Evolutionary conservation across 2,797 vertebrate species (phyloP), one percentile per base, ranked within the genome.

Genomic region (Coracias cyanogaster): DNA sequence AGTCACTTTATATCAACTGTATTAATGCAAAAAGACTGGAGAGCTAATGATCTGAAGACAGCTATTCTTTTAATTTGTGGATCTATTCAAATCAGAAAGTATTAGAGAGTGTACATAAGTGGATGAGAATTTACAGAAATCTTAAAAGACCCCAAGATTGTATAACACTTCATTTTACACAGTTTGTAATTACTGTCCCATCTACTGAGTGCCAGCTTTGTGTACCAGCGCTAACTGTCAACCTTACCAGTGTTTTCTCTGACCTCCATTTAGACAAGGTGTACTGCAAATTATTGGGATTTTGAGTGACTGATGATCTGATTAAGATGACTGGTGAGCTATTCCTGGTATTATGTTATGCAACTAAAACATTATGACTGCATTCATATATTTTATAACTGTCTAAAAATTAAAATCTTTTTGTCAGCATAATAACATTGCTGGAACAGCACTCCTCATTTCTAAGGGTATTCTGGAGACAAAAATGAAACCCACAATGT

Each of bases 391-490:
- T 87, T 92, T 94, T 94, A 78, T 82, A 96, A 88, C 82, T 76
- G 76, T 76, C 82, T 76, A 69, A 89, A 96, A 93, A 91, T 88
- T 77, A 86, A 94, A 91, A 84, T 84, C 76, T 76, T 96, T 95
- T 89, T 92, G 89, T 92, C 76, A 86, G 92, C 49, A 61, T 90
- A 89, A 90, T 78, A 93, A 61, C 72, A 91, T 76, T 92, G 58
- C 77, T 87, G 86, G 83, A 86, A 94, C 81, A 96, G 76, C 74
- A 86, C 26, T 97, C 90, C 76, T 95, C 41, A 70, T 65, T 93
- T 97, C 94, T 95, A 97, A 98, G 96, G 93, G 62, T 91, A 87
- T 93, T 89, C 82, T 90, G 94, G 73, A 73, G 73, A 86, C 83
- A 95, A 57, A 94, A 96, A 61, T 51, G 61, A 97, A 91, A 90